Evolutionary conservation across 2,888 invertebrate species (phyloP), one percentile per base, ranked within the genome.

Genomic region (Caenorhabditis sp.): DNA sequence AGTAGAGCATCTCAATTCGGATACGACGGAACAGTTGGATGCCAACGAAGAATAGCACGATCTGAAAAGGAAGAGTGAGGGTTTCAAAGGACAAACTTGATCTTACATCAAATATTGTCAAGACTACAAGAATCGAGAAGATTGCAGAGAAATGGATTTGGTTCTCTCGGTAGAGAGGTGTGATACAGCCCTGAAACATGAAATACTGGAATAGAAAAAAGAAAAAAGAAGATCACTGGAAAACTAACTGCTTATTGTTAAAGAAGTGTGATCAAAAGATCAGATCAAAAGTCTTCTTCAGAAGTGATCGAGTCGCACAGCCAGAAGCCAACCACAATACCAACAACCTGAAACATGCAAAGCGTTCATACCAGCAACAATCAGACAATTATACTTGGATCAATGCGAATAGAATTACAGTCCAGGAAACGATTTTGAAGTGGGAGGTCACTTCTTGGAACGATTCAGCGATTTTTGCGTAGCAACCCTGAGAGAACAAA

Each of bases 241-340:
- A n/a, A n/a, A n/a, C n/a, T n/a, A n/a, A n/a, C n/a, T n/a, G n/a
- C n/a, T n/a, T n/a, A 37, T 47, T 15, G 15, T 11, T 47, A 8
- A 20, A 28, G 13, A 32, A 56, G 51, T 83, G 60, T 70, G 76
- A 22, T 53, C 8, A 53, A 2, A 18, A 20, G 1, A 26, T 24
- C 9, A 71, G 51, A 81, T 65, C 78, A 89, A 35, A 82, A 64
- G 24, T 90, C 89, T 65, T 89, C 90, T 47, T 85, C 88, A n/a
- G 87, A 76, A 32, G 85, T 87, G 68, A 91, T 91, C 18, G 90
- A 88, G 72, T 91, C 89, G 85, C 91, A 91, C 18, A 91, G 80
- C 86, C 90, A 91, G 74, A 91, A 91, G 62, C 90, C 91, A 56
- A 91, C 90, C 47, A 90, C 85, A 53, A 91, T 90, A 71, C 91